Conservation (phyloP, 2,888 invertebrate genomes). For the Eupithecia tripunctaria region DNA sequence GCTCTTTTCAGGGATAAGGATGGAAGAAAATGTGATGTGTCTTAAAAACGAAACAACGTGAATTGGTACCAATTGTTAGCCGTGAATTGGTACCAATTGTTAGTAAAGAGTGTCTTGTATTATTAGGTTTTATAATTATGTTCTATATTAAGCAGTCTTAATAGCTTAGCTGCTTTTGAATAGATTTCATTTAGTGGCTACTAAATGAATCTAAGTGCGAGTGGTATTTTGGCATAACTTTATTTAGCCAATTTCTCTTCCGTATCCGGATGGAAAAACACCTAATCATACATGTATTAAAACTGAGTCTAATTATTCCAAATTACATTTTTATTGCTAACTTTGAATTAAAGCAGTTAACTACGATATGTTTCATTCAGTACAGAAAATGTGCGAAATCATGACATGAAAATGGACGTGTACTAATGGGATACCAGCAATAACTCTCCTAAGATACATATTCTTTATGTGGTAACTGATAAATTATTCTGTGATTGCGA, state of each 20-base stretch:
- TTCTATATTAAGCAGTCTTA: background rate
- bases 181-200: background rate
- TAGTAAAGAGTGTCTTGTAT: background rate
- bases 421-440: conserved; percentile 43
- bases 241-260: background rate
- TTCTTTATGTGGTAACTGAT: conserved; percentile 31
- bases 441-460: conserved; percentile 30
- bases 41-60: background rate
- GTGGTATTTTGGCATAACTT: background rate
- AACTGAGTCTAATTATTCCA: conserved; percentile 22
- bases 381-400: conserved; percentile 41
- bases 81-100: background rate
- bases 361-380: conserved; percentile 41
- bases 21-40: background rate
- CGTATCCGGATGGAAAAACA: background rate
- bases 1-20: background rate
- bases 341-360: conserved; percentile 35
- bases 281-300: conserved; percentile 4
- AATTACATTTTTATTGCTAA: conserved; percentile 26
- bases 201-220: no score
- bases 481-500: conserved; percentile 37
- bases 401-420: conserved; percentile 46
- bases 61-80: background rate
- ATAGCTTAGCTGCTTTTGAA: background rate
- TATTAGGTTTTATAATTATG: background rate